A percentile compares a stretch with the other conserved stretches of the same genome.
Evolutionary conservation across 2,113 vertebrate species (phyloP).

Genomic region (Melospiza georgiana): DNA sequence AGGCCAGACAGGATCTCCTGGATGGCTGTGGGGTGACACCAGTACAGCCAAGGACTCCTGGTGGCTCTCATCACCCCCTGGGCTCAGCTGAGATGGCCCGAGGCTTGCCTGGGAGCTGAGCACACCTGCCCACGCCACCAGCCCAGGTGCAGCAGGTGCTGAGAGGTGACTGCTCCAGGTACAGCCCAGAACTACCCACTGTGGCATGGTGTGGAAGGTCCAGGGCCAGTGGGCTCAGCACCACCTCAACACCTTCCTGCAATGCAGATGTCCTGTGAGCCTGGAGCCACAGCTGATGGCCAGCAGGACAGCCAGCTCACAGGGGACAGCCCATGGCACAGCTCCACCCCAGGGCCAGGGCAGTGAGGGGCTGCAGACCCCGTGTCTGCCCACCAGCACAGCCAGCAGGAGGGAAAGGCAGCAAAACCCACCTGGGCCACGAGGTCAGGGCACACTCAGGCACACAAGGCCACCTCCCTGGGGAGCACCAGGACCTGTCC

Average conservation of each 20-base stretch:
- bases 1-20: not conserved
- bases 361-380: not conserved
- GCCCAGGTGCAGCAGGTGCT: not conserved
- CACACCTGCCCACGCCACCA: accelerated
- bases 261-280: not conserved
- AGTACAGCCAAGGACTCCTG: not conserved
- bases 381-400: accelerated
- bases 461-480: not conserved
- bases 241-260: not conserved
- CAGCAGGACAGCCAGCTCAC: not conserved
- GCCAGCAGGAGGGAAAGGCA: not conserved
- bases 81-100: not conserved
- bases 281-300: not conserved
- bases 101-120: not conserved
- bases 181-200: not conserved
- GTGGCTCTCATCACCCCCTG: not conserved
- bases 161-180: not conserved
- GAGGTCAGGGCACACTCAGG: not conserved
- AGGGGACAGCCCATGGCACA: not conserved
- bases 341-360: not conserved
- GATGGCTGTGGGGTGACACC: not conserved
- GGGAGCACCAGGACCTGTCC: not conserved
- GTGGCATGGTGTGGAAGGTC: not conserved
- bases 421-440: accelerated
- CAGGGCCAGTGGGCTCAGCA: not conserved